These are phyloP conservation scores for Erythrolamprus reginae DNA, from an alignment of 2,113 vertebrate species.

Conservation along the genomic window DNA sequence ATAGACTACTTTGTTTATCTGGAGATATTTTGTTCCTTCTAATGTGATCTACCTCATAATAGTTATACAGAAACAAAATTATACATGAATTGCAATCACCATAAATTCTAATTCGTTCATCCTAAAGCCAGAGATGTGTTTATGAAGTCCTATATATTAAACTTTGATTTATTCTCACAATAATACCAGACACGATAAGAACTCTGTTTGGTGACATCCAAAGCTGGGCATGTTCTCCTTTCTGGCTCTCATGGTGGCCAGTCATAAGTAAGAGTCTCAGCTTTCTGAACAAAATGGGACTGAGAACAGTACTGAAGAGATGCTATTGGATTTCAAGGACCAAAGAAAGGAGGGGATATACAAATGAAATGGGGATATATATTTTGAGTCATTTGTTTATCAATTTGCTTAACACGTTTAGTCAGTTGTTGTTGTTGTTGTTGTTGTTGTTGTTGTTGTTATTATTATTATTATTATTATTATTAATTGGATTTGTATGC, in stretches of 20 bases:
- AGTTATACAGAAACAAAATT: background rate
- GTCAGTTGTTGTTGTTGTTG: no score
- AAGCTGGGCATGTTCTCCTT: background rate
- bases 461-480: no score
- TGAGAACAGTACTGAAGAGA: background rate
- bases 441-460: no score
- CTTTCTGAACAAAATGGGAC: background rate
- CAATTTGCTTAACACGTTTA: background rate
- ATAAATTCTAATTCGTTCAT: background rate
- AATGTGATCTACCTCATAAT: background rate
- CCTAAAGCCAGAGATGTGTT: slow-evolving; percentile 3
- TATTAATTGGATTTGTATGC: no score
- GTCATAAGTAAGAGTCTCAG: background rate
- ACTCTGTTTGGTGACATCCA: background rate
- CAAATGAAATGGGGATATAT: background rate
- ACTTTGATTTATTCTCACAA: background rate
- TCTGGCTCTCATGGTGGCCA: background rate
- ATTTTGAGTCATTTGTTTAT: background rate
- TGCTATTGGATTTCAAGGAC: background rate
- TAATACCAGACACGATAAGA: background rate
- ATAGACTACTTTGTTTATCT: background rate
- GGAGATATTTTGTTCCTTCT: background rate
- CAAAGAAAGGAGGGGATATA: background rate
- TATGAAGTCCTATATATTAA: background rate
- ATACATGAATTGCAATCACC: background rate